Evolutionary conservation across 2,113 vertebrate genomes (phyloP).

Genomic region (Paracanthobrama guichenoti): DNA sequence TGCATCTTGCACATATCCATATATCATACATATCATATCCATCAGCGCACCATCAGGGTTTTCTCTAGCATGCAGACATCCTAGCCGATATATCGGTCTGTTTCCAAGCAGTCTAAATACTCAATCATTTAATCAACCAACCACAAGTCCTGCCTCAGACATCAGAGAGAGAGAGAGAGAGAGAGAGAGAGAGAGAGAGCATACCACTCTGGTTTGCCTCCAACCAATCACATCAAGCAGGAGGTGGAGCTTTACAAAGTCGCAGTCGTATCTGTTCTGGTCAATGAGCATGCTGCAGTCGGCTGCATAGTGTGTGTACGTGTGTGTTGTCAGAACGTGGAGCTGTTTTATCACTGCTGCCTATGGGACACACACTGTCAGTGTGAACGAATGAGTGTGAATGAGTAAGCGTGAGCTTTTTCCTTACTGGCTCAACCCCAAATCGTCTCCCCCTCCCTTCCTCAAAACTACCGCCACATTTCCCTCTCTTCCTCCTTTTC

Average conservation of each 20-base stretch:
- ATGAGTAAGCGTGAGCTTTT: slow-evolving; percentile 41
- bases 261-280: slow-evolving; percentile 39
- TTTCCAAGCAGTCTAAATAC: slow-evolving; percentile 12
- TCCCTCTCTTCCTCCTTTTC: slow-evolving; percentile 51
- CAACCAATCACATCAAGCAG: slow-evolving; percentile 8
- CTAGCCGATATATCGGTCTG: neutral
- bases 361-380: slow-evolving; percentile 27
- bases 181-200: no score
- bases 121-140: slow-evolving; percentile 30
- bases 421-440: slow-evolving; percentile 43
- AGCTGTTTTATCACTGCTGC: neutral
- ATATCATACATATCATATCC: no score
- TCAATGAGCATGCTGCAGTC: slow-evolving; percentile 40
- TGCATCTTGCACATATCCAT: neutral
- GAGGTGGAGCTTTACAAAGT: slow-evolving; percentile 27
- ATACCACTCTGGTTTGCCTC: neutral
- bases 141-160: neutral
- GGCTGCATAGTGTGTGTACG: slow-evolving; percentile 29
- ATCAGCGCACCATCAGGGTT: neutral
- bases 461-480: slow-evolving; percentile 24
- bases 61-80: neutral
- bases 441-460: slow-evolving; percentile 42
- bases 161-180: slow-evolving; percentile 21
- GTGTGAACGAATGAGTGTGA: slow-evolving; percentile 15
- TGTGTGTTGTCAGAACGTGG: slow-evolving; percentile 11